phyloP scores from a whole-genome alignment of 2,888 invertebrate species.

The Rotaria magnacalcarata region DNA sequence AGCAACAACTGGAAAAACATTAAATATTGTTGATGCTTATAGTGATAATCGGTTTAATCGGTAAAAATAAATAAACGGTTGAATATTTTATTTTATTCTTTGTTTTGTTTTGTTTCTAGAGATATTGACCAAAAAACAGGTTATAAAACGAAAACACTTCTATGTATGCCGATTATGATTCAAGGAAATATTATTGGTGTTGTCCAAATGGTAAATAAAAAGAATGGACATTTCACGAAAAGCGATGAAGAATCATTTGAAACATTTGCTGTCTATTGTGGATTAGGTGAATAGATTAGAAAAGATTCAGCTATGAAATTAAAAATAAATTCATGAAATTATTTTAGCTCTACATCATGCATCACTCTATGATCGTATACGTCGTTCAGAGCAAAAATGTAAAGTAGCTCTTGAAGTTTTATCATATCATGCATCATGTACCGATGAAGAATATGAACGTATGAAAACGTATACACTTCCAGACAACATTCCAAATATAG shows the following conservation, averaged over 20 bases:
- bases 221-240: slow-evolving; percentile 62
- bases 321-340: background rate
- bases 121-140: slow-evolving; percentile 61
- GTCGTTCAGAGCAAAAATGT: slow-evolving; percentile 90
- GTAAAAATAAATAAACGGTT: slow-evolving; percentile 49
- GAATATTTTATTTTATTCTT: background rate
- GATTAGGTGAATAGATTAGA: slow-evolving; percentile 61
- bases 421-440: slow-evolving; percentile 62
- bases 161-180: slow-evolving; percentile 80
- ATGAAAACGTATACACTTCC: background rate
- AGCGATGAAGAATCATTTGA: slow-evolving; percentile 64
- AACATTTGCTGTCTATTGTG: slow-evolving; percentile 64
- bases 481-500: slow-evolving; percentile 1
- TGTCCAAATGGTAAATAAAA: slow-evolving; percentile 63
- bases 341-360: slow-evolving; percentile 35
- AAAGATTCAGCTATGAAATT: background rate
- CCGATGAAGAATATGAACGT: slow-evolving; percentile 63
- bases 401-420: slow-evolving; percentile 63
- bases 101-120: background rate
- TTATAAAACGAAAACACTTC: slow-evolving; percentile 75
- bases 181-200: slow-evolving; percentile 61
- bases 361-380: slow-evolving; percentile 77
- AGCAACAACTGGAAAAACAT: slow-evolving; percentile 72
- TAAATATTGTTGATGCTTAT: slow-evolving; percentile 76
- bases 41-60: slow-evolving; percentile 72